Base-by-base conservation (phyloP, 2,113 vertebrate species). In the Apaloderma vittatum region DNA sequence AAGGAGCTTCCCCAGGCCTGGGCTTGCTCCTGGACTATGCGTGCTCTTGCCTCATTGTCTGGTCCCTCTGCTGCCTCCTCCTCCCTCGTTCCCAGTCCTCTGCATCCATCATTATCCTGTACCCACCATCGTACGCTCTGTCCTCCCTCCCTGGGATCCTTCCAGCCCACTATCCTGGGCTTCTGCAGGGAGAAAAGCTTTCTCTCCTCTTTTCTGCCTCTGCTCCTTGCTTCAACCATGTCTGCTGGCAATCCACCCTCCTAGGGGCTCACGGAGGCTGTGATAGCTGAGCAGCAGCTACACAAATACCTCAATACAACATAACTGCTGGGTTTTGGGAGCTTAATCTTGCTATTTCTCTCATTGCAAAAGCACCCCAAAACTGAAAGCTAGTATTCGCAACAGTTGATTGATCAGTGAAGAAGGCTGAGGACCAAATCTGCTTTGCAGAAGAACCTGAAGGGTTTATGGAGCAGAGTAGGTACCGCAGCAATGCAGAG, bases 221-320 rank as follows among this genome's bases (percentile, higher is more conserved):
- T 90, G 20, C 18, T 2, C 16, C 30, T 29, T 45, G 59, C 46
- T 58, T 24, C 8, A 22, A 16, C n/a, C 1, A 1, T 27, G 32
- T 34, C n/a, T 54, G 54, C 55, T 40, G 40, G 63, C 15, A 66
- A n/a, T 9, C 16, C 78, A 46, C 22, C 17, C 34, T 63, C 73
- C 37, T 17, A 29, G 48, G 26, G 3, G 4, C 48, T 19, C 51
- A 46, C 3, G 0, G 21, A 0, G 15, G 2, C 43, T 23, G 18
- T 2, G 3, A 22, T 2, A 46, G 32, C n/a, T 57, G 59, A 90
- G 70, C 52, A 43, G 65, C 58, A 88, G 67, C 62, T 63, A 59
- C 54, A 36, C 54, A 36, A 54, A 68, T 58, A 68, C 34, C 27
- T 20, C 54, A 43, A 7, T 15, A 40, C n/a, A 66, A 37, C 14